phyloP scores from a whole-genome alignment of 2,797 vertebrate genomes.

The Smutsia gigantea region DNA sequence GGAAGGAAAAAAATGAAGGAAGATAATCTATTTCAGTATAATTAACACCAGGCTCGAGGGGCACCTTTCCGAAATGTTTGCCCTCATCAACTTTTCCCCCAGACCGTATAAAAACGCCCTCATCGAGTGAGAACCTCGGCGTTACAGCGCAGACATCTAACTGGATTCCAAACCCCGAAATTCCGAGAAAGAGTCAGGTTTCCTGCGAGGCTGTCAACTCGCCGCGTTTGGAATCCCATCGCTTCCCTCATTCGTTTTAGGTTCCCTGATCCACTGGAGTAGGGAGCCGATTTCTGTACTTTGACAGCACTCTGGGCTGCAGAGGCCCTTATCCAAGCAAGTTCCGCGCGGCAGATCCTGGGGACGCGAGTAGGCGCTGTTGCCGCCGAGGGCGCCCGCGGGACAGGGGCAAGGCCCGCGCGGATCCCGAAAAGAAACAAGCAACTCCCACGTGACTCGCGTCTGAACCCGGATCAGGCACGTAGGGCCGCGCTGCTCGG shows the following conservation, averaged over 20 bases:
- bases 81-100: neutral
- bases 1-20: neutral
- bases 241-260: neutral
- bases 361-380: neutral
- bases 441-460: neutral
- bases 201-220: neutral
- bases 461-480: neutral
- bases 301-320: neutral
- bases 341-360: neutral
- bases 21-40: slow-evolving; percentile 49
- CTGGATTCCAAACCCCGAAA: slow-evolving; percentile 12
- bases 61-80: neutral
- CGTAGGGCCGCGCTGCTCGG: rapidly evolving
- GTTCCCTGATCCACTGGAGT: neutral
- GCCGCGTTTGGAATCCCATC: neutral
- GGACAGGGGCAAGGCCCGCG: neutral
- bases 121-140: neutral
- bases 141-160: neutral
- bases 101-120: neutral
- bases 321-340: neutral
- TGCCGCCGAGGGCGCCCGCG: neutral
- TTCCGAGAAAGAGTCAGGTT: neutral
- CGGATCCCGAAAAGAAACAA: neutral
- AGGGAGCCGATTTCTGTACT: neutral
- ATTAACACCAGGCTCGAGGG: slow-evolving; percentile 4